A percentile compares a stretch with the other conserved stretches of the same genome.
Evolutionary conservation across 2,113 vertebrate genomes (phyloP).

Genomic region (Calidris pugnax): DNA sequence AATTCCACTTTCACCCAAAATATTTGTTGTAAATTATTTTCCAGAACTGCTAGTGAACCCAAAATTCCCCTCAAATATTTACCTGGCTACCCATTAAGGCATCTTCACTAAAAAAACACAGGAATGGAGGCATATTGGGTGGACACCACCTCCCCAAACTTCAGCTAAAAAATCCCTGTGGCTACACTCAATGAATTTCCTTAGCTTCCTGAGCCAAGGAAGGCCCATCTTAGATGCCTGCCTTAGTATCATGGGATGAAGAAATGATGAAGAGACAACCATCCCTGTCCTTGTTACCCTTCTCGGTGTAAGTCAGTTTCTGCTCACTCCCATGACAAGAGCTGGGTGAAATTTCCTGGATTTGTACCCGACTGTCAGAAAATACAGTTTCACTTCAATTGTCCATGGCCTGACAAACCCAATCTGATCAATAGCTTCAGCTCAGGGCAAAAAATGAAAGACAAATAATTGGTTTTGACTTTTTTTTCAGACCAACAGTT

Average conservation of each 20-base stretch:
- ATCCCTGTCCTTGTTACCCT: not conserved
- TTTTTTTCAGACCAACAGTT: not conserved
- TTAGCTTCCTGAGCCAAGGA: not conserved
- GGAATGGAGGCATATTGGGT: not conserved
- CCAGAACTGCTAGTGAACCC: not conserved
- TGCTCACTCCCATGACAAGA: not conserved
- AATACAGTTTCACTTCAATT: not conserved
- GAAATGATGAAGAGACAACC: not conserved
- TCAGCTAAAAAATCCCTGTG: not conserved
- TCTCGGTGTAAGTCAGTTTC: not conserved
- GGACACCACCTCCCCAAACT: not conserved
- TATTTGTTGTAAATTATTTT: not conserved
- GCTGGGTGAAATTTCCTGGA: not conserved
- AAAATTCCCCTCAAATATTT: not conserved
- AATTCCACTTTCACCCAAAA: not conserved
- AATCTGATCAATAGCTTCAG: not conserved
- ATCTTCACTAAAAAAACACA: not conserved
- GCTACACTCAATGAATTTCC: not conserved
- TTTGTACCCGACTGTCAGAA: not conserved
- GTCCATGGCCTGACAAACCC: not conserved
- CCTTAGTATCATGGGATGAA: not conserved
- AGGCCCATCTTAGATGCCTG: not conserved
- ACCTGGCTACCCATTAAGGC: not conserved
- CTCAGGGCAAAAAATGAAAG: not conserved
- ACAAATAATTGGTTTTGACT: rapidly evolving